Base-by-base conservation (phyloP, 2,113 vertebrate genomes). In the Myrmecophaga tridactyla region DNA sequence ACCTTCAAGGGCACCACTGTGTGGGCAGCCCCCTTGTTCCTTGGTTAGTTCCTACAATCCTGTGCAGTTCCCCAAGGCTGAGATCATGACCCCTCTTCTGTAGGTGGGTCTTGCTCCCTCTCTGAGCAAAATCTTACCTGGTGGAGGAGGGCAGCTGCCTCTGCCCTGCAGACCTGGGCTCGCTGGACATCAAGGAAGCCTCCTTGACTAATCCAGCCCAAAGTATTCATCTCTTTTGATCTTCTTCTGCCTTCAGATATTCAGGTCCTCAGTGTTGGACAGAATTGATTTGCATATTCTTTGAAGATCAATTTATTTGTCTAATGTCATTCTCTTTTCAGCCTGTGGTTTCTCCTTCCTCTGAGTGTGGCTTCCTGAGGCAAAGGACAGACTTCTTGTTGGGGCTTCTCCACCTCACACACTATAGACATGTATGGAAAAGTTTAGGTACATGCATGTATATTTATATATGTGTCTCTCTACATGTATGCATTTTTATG, bases 341-440 rank as follows among this genome's bases (percentile, higher is more conserved):
- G 51, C 7, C 7, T 1, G 14, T 29, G 48, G 17, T 46, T 20
- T 85, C 34, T 10, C 34, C 77, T 70, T 51, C 14, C 29, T 58
- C n/a, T 11, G 6, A 39, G 3, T 20, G 17, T 75, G 78, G 6
- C 17, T 86, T 92, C 12, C 29, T 89, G 15, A 58, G 34, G 3
- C 6, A 81, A 67, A 46, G 1, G 18, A 17, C 17, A 31, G 13
- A 13, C 25, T 65, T 63, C 17, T 4, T 39, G 7, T 63, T 17
- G 12, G 6, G 12, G 21, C 14, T 18, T 11, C 39, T 34, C n/a
- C 7, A 27, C 12, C 34, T 20, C 8, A 58, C 8, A 17, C 1
- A 21, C 41, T 15, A 27, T 11, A 36, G 0, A 10, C 17, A 15
- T 46, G 36, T 75, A 2, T 6, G 10, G 8, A 21, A 1, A 8